A percentile compares a stretch with the other conserved stretches of the same genome.
Evolutionary conservation across 2,888 invertebrate species (phyloP).

Genomic region (Clitarchus hookeri): DNA sequence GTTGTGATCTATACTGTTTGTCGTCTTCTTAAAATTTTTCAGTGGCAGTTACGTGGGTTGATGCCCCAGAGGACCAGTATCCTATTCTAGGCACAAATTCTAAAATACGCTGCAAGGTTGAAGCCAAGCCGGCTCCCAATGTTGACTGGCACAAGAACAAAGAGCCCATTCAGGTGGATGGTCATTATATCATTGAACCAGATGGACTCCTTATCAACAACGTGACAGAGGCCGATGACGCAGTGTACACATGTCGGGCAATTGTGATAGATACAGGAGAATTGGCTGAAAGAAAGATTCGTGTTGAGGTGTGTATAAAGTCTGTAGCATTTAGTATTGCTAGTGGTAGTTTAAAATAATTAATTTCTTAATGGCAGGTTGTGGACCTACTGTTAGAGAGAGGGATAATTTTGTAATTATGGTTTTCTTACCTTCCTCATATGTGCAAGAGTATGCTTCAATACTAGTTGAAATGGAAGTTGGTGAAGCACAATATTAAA

Average conservation of each 20-base stretch:
- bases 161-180: conserved; percentile 67
- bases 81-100: conserved; percentile 77
- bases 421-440: too few species aligned
- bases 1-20: too few species aligned
- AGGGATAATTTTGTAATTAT: too few species aligned
- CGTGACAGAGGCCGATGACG: conserved; percentile 82
- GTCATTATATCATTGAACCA: conserved; percentile 73
- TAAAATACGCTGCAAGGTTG: conserved; percentile 80
- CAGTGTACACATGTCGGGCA: conserved; percentile 85
- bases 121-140: conserved; percentile 81
- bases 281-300: conserved; percentile 74
- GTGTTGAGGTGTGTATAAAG: conserved; percentile 67
- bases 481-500: too few species aligned
- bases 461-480: too few species aligned
- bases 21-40: conserved; percentile 35
- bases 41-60: conserved; percentile 86
- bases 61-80: conserved; percentile 82
- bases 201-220: conserved; percentile 78
- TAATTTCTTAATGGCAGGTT: not conserved
- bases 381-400: too few species aligned
- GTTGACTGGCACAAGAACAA: conserved; percentile 86
- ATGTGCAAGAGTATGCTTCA: too few species aligned
- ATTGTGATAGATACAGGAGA: conserved; percentile 81
- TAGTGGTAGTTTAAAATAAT: not conserved
- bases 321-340: too few species aligned